Percentiles rank a stretch among this genome's conserved stretches.
Evolutionary conservation across 2,888 invertebrate species (phyloP).

Genomic region (Ceriagrion tenellum): DNA sequence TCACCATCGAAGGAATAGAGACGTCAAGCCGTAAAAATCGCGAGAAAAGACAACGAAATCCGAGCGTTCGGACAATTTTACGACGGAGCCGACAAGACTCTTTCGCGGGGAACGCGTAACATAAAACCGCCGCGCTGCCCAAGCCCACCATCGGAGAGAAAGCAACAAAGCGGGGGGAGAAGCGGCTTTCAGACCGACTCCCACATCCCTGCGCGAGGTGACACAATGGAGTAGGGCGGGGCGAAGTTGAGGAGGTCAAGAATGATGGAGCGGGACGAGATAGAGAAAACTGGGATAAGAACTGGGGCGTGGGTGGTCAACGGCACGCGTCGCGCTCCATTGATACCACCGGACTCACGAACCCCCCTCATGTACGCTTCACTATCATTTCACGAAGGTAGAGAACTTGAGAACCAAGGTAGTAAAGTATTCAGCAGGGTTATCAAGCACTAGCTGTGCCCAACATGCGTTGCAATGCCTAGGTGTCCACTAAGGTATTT

Average conservation of each 20-base stretch:
- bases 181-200: background rate
- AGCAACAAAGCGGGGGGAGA: background rate
- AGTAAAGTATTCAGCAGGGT: too few relatives aligned
- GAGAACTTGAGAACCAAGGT: too few relatives aligned
- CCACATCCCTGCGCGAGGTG: background rate
- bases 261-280: background rate
- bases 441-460: too few relatives aligned
- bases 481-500: too few relatives aligned
- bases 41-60: background rate
- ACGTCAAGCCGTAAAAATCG: background rate
- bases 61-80: background rate
- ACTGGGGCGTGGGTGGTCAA: background rate
- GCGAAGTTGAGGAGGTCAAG: conserved; percentile 11
- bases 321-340: background rate
- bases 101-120: background rate
- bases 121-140: background rate
- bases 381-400: too few relatives aligned
- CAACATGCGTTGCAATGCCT: too few relatives aligned
- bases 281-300: background rate
- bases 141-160: background rate
- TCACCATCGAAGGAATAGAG: background rate
- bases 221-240: background rate
- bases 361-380: too few relatives aligned
- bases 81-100: background rate
- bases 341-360: too few relatives aligned